Percentiles rank a stretch among this genome's conserved stretches.
Conservation (phyloP, 1,140 invertebrate genomes). For the Drosophila subpulchrella region DNA sequence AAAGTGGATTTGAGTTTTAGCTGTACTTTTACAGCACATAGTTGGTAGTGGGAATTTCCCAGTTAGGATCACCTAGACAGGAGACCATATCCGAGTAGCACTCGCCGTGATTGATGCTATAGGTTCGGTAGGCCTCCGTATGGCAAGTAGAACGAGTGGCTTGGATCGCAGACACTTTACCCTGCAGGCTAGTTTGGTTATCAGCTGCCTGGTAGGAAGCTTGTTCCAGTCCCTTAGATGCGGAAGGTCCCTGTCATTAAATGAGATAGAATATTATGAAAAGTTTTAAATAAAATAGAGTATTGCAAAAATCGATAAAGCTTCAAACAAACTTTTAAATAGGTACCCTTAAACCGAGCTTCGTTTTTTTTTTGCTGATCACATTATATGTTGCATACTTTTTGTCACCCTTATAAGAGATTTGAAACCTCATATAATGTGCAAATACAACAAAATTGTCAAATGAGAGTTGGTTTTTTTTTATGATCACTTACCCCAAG, state of each 20-base stretch:
- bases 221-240: not conserved
- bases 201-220: constrained; percentile 8
- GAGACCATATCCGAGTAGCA: not conserved
- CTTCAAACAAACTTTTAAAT: too few relatives aligned
- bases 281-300: not conserved
- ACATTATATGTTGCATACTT: too few relatives aligned
- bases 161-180: not conserved
- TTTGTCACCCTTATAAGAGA: too few relatives aligned
- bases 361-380: too few relatives aligned
- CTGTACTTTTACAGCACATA: not conserved
- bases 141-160: not conserved
- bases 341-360: too few relatives aligned
- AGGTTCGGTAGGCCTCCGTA: not conserved
- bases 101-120: constrained; percentile 7
- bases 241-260: not conserved
- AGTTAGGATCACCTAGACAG: constrained; percentile 4
- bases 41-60: constrained; percentile 9
- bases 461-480: too few relatives aligned
- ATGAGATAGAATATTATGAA: not conserved
- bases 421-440: too few relatives aligned
- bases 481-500: not conserved
- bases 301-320: too few relatives aligned
- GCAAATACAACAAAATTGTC: too few relatives aligned
- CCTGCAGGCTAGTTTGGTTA: not conserved
- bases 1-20: not conserved